A percentile compares a stretch with the other conserved stretches of the same genome.
phyloP scores from a whole-genome alignment of 2,113 vertebrate genomes.

The Siphamia tubifer region DNA sequence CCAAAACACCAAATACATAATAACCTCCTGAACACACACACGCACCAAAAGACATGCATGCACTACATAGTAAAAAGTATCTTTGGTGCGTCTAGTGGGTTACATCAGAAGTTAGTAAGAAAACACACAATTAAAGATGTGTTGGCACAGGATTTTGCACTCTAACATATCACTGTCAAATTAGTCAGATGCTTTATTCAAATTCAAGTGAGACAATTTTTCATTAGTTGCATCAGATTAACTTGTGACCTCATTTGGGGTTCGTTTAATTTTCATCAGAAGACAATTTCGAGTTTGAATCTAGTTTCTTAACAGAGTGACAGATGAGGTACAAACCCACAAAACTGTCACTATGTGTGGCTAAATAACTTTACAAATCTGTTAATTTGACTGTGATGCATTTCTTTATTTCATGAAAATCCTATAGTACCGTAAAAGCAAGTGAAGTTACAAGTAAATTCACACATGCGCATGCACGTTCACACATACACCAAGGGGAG shows the following conservation, averaged over 20 bases:
- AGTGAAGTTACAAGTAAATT: conserved; percentile 12
- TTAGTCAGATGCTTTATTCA: background rate
- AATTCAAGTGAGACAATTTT: background rate
- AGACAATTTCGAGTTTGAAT: background rate
- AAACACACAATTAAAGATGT: conserved; percentile 47
- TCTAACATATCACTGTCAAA: conserved; percentile 5
- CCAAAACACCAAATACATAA: conserved; percentile 45
- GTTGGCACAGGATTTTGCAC: conserved; percentile 25
- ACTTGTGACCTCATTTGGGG: background rate
- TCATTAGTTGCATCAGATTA: background rate
- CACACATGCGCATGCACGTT: conserved; percentile 40
- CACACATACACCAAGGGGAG: conserved; percentile 19
- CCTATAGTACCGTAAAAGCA: conserved; percentile 46
- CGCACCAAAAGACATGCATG: conserved; percentile 40
- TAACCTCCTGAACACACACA: conserved; percentile 13
- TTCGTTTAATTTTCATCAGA: background rate
- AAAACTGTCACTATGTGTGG: background rate
- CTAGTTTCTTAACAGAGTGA: background rate
- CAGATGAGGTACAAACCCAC: background rate
- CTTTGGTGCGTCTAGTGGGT: conserved; percentile 11
- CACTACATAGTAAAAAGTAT: conserved; percentile 21
- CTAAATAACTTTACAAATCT: background rate
- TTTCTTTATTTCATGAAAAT: conserved; percentile 21
- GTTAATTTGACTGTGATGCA: conserved; percentile 3
- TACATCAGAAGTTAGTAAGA: conserved; percentile 29